Evolutionary conservation across 2,113 vertebrate species (phyloP), one percentile per base, ranked within the genome.

Genomic region (Myiagra hebetior): DNA sequence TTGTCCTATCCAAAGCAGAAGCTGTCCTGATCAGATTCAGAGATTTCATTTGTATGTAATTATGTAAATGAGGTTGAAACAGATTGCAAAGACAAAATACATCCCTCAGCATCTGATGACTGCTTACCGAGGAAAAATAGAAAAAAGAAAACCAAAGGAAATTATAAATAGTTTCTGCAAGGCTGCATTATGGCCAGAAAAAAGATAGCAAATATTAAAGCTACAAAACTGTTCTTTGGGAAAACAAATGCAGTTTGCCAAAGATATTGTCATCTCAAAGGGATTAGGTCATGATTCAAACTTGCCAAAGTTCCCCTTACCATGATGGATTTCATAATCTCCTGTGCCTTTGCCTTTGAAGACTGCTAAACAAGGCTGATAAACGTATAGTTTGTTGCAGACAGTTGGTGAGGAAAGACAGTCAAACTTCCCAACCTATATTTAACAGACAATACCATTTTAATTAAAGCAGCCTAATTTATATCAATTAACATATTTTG

Each of bases 251-350:
- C 21, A 18, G 35, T 77, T 63, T 94, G 47, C 50, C 76, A 91
- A 91, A 90, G 30, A 41, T 1, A 39, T 17, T 19, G 8, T 95
- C 37, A 88, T 62, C 39, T 81, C 60, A 23, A 74, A 89, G 64
- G 7, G 24, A 68, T 90, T 60, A 90, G 2, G 28, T 74, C 87
- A 69, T 50, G 49, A 50, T 35, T 88, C 77, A 67, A 75, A 79
- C 24, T 31, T 89, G 81, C 52, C 63, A 74, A 77, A 65, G 41
- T 79, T 88, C 91, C 52, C 92, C 98, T 98, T 95, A 99, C 99
- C 99, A 35, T 99, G 99, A 96, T 99, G 98, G 92, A 99, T 99
- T 98, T 99, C 99, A 94, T 99, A 99, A 97, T 99, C 98, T 62
- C 98, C 98, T 84, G 98, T 98, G 80, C 99, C 99, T 67, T 99